Evolutionary conservation across 1,140 invertebrate genomes (phyloP).

Genomic region (Papilio dardanus): DNA sequence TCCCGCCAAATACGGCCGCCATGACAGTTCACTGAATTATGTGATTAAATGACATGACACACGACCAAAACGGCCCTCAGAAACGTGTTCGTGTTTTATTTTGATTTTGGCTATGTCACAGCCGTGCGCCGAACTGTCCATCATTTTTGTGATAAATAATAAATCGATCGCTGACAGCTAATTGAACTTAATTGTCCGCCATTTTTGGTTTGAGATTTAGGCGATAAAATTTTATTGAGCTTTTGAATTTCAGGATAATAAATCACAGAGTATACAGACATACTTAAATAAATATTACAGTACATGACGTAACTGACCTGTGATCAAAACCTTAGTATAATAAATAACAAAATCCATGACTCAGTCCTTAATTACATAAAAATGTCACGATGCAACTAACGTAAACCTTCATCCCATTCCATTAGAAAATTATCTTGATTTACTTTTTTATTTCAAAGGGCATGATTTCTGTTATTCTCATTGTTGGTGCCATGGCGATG

Average conservation of each 20-base stretch:
- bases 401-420: not conserved
- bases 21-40: constrained; percentile 79
- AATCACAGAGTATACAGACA: not conserved
- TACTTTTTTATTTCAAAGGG: not conserved
- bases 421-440: not conserved
- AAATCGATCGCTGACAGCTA: constrained; percentile 51
- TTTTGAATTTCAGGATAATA: too few species aligned
- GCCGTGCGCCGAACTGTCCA: constrained; percentile 58
- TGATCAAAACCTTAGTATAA: too few species aligned
- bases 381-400: not conserved
- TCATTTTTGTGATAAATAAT: constrained; percentile 51
- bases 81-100: constrained; percentile 59
- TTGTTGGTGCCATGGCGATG: constrained; percentile 3
- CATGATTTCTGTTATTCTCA: constrained; percentile 26
- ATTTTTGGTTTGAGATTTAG: constrained; percentile 23
- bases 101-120: constrained; percentile 61
- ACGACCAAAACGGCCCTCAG: constrained; percentile 56
- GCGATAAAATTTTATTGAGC: not conserved
- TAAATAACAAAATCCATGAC: too few species aligned
- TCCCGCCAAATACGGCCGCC: constrained; percentile 77
- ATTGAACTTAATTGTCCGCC: constrained; percentile 41
- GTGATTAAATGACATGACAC: constrained; percentile 73
- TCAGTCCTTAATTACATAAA: not conserved
- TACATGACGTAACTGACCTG: too few species aligned
- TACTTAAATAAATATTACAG: not conserved